Evolutionary conservation across 2,888 invertebrate genomes (phyloP), one percentile per base, ranked within the genome.

Genomic region (Hyles lineata): DNA sequence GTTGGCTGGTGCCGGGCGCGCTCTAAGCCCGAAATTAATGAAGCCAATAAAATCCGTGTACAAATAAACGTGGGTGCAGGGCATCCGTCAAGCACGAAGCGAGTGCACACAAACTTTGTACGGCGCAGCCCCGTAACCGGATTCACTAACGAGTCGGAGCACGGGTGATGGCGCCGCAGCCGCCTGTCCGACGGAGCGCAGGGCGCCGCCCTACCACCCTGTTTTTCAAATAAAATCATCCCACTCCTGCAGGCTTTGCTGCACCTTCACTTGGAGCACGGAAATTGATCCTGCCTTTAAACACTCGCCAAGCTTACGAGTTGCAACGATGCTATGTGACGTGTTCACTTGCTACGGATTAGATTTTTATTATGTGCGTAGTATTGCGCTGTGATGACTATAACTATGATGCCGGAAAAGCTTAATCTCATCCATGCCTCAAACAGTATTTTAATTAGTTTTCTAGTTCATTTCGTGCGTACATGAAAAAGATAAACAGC

Each of bases 131-230:
- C 84, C 81, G 82, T 92, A 92, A 92, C 90, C 84, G 85, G 88
- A 92, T 92, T 92, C 87, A 83, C 92, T 93, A 92, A 92, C 92
- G 92, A 92, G 89, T 87, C 85, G 79, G 72, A 79, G 85, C 83
- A 84, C 86, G 86, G 84, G 83, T 82, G 84, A 83, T 80, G 78
- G 84, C 76, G 77, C 77, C 43, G 43, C 43, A 43, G 77, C 74
- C 73, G 72, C 52, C 73, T 74, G 74, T 74, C 78, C 74, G 77
- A 15, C 15, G 43, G 43, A 43, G 43, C 43, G 43, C 43, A 15
- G 43, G 43, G 43, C 43, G 43, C 43, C 43, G 43, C 70, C 52
- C 70, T 60, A 70, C 74, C 73, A 73, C 77, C 55, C 55, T 77
- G 78, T 74, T 78, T 80, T 78, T 73, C 78, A 80, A 81, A 81